Evolutionary conservation across 2,113 vertebrate species (phyloP).

Genomic region (pig (Sus scrofa)): DNA sequence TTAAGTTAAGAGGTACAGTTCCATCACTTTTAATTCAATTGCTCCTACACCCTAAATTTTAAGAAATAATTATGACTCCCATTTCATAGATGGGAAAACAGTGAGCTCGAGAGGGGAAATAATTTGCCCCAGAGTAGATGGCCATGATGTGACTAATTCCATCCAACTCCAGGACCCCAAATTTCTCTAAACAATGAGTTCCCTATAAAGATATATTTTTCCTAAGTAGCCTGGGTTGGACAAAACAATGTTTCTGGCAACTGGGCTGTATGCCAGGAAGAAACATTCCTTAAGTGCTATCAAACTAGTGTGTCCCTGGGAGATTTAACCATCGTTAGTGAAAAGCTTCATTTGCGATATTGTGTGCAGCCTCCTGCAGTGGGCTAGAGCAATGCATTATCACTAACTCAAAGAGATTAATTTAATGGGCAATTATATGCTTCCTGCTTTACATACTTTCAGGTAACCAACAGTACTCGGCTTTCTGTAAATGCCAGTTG

Average conservation of each 20-base stretch:
- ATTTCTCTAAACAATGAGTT: not conserved
- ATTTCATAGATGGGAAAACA: constrained; percentile 2
- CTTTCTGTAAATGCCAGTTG: not conserved
- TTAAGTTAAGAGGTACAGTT: not conserved
- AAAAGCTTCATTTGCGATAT: constrained; percentile 63
- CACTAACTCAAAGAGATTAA: constrained; percentile 55
- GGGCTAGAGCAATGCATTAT: constrained; percentile 32
- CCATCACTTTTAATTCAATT: not conserved
- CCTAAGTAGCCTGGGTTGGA: constrained; percentile 1
- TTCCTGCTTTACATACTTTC: constrained; percentile 38
- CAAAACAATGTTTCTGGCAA: constrained; percentile 36
- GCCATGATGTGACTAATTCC: not conserved
- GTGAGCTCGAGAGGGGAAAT: not conserved
- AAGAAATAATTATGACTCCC: not conserved
- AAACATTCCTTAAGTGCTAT: constrained; percentile 73
- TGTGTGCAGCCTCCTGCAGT: not conserved
- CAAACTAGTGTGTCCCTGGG: constrained; percentile 45
- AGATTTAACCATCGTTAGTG: constrained; percentile 73
- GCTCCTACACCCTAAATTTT: not conserved
- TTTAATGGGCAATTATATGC: constrained; percentile 63
- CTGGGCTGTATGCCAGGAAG: constrained; percentile 63
- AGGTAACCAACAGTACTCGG: not conserved
- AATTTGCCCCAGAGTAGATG: not conserved
- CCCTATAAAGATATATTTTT: constrained; percentile 25
- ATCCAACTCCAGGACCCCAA: not conserved